phyloP scores from a whole-genome alignment of 2,797 vertebrate genomes.

The Paguma larvata region DNA sequence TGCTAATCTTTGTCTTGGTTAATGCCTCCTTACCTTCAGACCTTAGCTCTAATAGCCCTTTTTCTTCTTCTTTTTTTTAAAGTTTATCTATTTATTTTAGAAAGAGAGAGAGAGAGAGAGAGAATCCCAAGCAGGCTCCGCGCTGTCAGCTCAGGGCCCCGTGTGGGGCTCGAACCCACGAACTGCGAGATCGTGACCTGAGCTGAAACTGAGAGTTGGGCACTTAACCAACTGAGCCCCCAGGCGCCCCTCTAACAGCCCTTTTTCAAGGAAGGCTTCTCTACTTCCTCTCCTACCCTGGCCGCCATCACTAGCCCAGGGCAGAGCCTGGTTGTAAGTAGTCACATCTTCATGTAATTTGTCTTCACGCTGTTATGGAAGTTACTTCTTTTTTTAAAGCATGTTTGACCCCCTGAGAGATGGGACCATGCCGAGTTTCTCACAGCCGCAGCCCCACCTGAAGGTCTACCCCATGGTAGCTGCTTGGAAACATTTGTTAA shows the following conservation, averaged over 20 bases:
- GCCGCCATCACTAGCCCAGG: not conserved
- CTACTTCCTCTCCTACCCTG: not conserved
- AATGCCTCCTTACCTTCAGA: not conserved
- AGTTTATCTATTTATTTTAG: too few relatives aligned
- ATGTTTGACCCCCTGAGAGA: not conserved
- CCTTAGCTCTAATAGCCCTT: not conserved
- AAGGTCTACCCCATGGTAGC: not conserved
- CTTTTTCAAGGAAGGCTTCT: not conserved
- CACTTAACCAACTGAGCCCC: too few relatives aligned
- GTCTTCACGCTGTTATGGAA: not conserved
- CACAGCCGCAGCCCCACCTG: not conserved
- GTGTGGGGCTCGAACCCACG: too few relatives aligned
- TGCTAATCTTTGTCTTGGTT: not conserved
- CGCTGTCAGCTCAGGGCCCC: too few relatives aligned
- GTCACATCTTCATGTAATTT: not conserved
- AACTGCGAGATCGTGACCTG: too few relatives aligned
- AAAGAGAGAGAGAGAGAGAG: too few relatives aligned
- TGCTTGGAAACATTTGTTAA: not conserved
- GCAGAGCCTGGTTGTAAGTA: not conserved
- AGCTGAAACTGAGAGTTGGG: too few relatives aligned
- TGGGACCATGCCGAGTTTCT: not conserved
- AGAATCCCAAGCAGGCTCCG: too few relatives aligned
- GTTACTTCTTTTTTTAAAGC: not conserved
- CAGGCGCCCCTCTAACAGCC: not conserved
- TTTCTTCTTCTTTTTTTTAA: not conserved